Base-by-base conservation (phyloP, 1,140 invertebrate genomes). In the Odontomachus brunneus region DNA sequence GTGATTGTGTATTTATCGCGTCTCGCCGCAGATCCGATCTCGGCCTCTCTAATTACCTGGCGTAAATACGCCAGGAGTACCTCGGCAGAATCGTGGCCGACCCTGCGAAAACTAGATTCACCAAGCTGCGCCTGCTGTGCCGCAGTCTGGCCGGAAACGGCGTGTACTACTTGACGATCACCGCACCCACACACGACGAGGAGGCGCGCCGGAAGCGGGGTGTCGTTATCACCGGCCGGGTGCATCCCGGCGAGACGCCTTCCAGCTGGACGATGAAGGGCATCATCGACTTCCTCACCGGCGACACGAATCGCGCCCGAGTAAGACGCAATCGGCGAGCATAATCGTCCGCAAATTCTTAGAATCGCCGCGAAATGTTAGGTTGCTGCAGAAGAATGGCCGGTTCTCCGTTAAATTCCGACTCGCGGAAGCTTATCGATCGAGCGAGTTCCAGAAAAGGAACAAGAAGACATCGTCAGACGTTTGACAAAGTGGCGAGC, bases 261-360 rank as follows among this genome's bases (percentile, higher is more conserved):
- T 96, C 98, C 0, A 99, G 98, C 3, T 99, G 98, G 98, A 98
- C 98, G 95, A 99, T 99, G 98, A 98, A 99, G 95, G 98, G 98
- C 62, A 96, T 97, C 72, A 97, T 99, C 93, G 98, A 99, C 92
- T 99, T 97, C 92, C 94, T 99, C 55, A 97, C 98, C 3, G 97
- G 98, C 53, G 97, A 97, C 85, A 96, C 96, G 0, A 95, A 95
- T 87, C 96, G 96, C 89, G 97, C 97, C 2, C 96, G 96, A 89
- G 94, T 95, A 76, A 91, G 84, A 69, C 14, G 33, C 2, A 12
- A 66, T 55, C 29, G 29, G 5, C 29, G 29, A 44, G 0, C 2
- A 65, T 55, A 84, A 57, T 44, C 9, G 38, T 51, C 53, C 7
- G 17, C 5, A 33, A 33, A n/a, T n/a, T 51, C 19, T 55, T 67